phyloP scores from a whole-genome alignment of 2,888 invertebrate species.

The Sarcophaga carnaria region DNA sequence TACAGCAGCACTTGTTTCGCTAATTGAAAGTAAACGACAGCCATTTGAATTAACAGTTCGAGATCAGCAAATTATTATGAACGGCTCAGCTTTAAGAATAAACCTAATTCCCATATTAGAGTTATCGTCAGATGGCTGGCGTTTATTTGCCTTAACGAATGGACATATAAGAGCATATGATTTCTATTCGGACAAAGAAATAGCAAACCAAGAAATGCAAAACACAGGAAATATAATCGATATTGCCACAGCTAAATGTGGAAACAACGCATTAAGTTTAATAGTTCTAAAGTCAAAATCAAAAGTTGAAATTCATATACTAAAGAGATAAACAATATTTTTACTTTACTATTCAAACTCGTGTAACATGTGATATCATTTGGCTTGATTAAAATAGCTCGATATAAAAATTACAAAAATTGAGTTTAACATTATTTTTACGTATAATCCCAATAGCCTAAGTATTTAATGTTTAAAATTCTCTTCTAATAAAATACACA shows the following conservation, averaged over 20 bases:
- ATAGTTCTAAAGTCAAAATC: conserved; percentile 70
- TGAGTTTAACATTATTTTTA: too few relatives aligned
- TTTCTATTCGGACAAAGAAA: conserved; percentile 77
- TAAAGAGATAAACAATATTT: conserved; percentile 61
- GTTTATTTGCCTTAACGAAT: conserved; percentile 78
- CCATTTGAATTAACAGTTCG: conserved; percentile 77
- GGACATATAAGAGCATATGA: conserved; percentile 77
- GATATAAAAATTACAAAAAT: too few relatives aligned
- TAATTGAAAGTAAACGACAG: conserved; percentile 75
- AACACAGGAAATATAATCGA: conserved; percentile 68
- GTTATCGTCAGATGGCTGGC: conserved; percentile 78
- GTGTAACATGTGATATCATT: too few relatives aligned
- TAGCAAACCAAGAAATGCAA: conserved; percentile 34
- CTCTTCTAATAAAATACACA: too few relatives aligned
- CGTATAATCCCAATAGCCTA: too few relatives aligned
- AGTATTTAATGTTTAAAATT: too few relatives aligned
- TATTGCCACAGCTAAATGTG: conserved; percentile 73
- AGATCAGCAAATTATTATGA: conserved; percentile 79
- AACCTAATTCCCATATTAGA: conserved; percentile 78
- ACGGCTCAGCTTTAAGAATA: conserved; percentile 77
- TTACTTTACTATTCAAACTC: too few relatives aligned
- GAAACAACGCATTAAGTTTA: conserved; percentile 71
- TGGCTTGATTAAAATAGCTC: too few relatives aligned
- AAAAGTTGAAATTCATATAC: conserved; percentile 73
- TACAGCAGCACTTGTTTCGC: conserved; percentile 73